A percentile compares a stretch with the other conserved stretches of the same genome.
phyloP scores from a whole-genome alignment of 1,140 invertebrate species.

The Trinorchestia longiramus region DNA sequence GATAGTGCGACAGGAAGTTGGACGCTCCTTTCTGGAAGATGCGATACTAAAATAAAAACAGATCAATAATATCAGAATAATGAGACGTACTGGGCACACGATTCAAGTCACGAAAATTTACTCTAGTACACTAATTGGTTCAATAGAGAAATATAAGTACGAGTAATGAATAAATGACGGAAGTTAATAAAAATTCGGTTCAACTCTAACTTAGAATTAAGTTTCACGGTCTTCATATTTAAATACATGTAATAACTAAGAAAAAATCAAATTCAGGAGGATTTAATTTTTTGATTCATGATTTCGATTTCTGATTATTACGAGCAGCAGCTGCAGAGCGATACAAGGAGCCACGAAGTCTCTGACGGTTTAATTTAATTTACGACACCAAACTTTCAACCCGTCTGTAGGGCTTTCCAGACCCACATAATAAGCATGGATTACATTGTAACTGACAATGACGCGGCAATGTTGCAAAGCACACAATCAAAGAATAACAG shows the following conservation, averaged over 20 bases:
- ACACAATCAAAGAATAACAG: not conserved
- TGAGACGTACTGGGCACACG: not conserved
- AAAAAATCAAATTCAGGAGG: not conserved
- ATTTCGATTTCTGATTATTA: not conserved
- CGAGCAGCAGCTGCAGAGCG: not conserved
- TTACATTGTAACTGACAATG: not conserved
- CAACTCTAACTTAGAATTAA: too few species aligned
- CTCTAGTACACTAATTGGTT: not conserved
- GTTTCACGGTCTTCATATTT: not conserved
- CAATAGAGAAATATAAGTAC: not conserved
- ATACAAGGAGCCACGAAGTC: not conserved
- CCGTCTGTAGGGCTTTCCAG: not conserved
- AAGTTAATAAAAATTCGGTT: too few species aligned
- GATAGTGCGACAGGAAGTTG: too few species aligned
- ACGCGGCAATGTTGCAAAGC: too few species aligned
- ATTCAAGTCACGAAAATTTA: not conserved
- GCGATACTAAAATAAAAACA: not conserved
- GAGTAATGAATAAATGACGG: not conserved
- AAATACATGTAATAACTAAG: not conserved
- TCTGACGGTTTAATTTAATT: not conserved
- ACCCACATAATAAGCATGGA: not conserved
- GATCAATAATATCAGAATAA: not conserved
- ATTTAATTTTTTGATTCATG: not conserved
- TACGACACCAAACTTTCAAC: not conserved
- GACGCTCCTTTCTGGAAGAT: not conserved